Conservation (phyloP, 92 coral and sea anemone species). For the Epizoanthus stellaris region DNA sequence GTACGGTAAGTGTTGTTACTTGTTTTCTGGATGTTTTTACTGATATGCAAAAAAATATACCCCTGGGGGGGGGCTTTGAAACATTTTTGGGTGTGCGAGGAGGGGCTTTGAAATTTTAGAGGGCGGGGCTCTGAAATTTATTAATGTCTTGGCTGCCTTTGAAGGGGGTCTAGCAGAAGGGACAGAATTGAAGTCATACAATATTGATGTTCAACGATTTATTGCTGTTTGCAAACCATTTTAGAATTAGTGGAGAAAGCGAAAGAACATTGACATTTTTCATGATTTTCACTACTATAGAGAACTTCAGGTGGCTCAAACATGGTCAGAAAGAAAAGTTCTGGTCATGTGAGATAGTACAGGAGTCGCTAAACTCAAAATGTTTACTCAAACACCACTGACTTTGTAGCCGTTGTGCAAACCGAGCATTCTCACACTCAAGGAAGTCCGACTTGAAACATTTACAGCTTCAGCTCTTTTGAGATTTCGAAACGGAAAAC, state of each 20-base stretch:
- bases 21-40: too few relatives aligned
- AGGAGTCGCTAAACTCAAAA: conserved; percentile 17
- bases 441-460: conserved; percentile 12
- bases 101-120: too few relatives aligned
- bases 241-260: background rate
- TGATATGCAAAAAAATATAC: too few relatives aligned
- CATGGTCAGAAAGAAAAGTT: conserved; percentile 78
- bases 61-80: too few relatives aligned
- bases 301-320: conserved; percentile 52
- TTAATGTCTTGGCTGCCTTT: too few relatives aligned
- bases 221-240: too few relatives aligned
- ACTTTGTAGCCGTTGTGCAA: conserved; percentile 27
- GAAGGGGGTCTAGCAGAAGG: too few relatives aligned
- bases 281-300: conserved; percentile 57
- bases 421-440: conserved; percentile 23
- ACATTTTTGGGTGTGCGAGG: too few relatives aligned
- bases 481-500: conserved; percentile 49
- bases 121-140: too few relatives aligned
- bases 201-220: too few relatives aligned
- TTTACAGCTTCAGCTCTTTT: conserved; percentile 23
- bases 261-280: conserved; percentile 44
- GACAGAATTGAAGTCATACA: too few relatives aligned
- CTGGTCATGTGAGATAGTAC: conserved; percentile 59
- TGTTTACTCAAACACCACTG: conserved; percentile 15
- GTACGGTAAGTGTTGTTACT: too few relatives aligned